Evolutionary conservation across 2,888 invertebrate genomes (phyloP).

Genomic region (Aromia moschata): DNA sequence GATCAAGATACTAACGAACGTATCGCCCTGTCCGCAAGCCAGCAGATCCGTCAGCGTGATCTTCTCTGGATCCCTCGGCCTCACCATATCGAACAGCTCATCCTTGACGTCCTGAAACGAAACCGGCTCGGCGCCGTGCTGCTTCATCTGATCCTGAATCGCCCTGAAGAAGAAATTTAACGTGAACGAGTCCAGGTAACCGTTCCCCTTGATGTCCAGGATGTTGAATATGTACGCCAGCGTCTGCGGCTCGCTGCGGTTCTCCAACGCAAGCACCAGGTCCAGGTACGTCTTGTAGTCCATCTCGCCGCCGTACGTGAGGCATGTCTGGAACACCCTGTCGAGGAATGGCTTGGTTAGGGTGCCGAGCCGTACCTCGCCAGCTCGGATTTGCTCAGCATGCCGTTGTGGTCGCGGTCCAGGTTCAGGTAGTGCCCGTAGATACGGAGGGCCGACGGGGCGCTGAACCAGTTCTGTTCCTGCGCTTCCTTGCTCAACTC

Average conservation of each 20-base stretch:
- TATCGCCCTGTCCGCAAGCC: conserved; percentile 89
- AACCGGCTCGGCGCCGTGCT: conserved; percentile 89
- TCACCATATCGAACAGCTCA: conserved; percentile 98
- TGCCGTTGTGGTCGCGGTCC: conserved; percentile 94
- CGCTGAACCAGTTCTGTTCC: conserved; percentile 92
- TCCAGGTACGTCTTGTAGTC: conserved; percentile 98
- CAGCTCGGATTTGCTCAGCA: conserved; percentile 91
- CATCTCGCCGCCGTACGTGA: conserved; percentile 95
- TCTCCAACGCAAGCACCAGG: conserved; percentile 92
- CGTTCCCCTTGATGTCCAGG: conserved; percentile 87
- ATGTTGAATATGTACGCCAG: conserved; percentile 91
- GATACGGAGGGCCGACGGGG: conserved; percentile 86
- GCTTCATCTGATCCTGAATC: conserved; percentile 89
- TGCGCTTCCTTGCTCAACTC: conserved; percentile 80
- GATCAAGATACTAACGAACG: conserved; percentile 91
- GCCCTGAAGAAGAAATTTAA: conserved; percentile 91
- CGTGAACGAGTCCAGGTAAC: conserved; percentile 89
- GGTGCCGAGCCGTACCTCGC: conserved; percentile 89
- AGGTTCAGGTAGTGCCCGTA: conserved; percentile 95
- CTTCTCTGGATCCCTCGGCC: conserved; percentile 82
- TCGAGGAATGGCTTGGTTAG: conserved; percentile 91
- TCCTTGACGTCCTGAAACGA: conserved; percentile 95
- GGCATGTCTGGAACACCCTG: conserved; percentile 93
- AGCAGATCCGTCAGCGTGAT: conserved; percentile 90
- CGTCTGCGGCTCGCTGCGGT: conserved; percentile 89